A percentile compares a stretch with the other conserved stretches of the same genome.
These are phyloP conservation scores for Plutella xylostella DNA, from an alignment of 2,888 invertebrate genomes.

Conservation along the genomic window DNA sequence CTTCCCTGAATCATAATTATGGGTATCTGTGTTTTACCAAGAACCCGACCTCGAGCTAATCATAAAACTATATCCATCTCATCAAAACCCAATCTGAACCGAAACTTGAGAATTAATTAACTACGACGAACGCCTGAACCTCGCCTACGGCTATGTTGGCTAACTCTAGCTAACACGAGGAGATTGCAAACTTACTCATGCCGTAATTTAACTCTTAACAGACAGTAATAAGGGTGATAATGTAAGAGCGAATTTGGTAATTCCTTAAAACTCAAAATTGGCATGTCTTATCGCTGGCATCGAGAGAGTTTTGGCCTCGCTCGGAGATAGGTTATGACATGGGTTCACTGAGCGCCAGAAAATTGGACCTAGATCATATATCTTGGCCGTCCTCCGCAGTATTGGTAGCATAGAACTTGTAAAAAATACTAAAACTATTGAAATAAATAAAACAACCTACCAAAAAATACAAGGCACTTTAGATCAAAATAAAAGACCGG, in stretches of 20 bases:
- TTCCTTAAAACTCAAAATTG: constrained; percentile 34
- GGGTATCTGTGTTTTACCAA: background rate
- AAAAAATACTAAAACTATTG: background rate
- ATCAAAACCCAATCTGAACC: constrained; percentile 28
- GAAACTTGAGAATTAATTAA: constrained; percentile 47
- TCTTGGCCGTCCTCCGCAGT: constrained; percentile 14
- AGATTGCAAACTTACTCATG: background rate
- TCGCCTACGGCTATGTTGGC: constrained; percentile 4
- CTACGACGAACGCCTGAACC: constrained; percentile 22
- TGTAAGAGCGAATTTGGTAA: background rate
- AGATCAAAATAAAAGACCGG: no score
- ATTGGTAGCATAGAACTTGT: background rate
- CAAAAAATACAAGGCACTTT: no score
- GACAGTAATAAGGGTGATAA: background rate
- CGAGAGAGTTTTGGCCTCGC: constrained; percentile 17
- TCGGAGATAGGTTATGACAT: constrained; percentile 37
- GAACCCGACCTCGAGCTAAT: constrained; percentile 1
- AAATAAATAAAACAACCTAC: background rate
- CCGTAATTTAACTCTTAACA: background rate
- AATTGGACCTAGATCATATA: constrained; percentile 19
- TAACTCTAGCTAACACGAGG: background rate
- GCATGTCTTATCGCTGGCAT: constrained; percentile 40
- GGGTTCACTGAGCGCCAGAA: constrained; percentile 29
- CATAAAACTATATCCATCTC: constrained; percentile 33
- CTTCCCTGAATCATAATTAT: background rate